Conservation (phyloP, 2,113 vertebrate genomes). For the Zeus faber region DNA sequence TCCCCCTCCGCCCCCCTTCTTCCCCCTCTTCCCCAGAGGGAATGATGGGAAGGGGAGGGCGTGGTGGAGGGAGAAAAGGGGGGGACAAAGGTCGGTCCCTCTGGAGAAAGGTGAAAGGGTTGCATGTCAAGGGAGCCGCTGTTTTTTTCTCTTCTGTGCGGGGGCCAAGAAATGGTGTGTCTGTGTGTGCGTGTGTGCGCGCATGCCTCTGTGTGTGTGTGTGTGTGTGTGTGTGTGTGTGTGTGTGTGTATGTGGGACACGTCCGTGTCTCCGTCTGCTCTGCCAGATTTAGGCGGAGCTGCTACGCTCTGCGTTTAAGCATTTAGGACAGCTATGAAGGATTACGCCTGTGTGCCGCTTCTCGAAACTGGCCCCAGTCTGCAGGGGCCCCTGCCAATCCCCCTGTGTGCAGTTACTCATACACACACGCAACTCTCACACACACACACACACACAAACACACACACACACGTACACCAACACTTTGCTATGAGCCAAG, state of each 20-base stretch:
- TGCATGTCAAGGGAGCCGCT: constrained; percentile 66
- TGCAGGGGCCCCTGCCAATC: constrained; percentile 59
- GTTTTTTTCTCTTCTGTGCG: constrained; percentile 51
- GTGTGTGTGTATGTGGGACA: not conserved
- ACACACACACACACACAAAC: constrained; percentile 12
- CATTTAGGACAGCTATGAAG: constrained; percentile 66
- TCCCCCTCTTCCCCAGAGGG: constrained; percentile 10
- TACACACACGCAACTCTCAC: constrained; percentile 7
- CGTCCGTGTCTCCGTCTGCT: constrained; percentile 38
- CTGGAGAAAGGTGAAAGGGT: constrained; percentile 63
- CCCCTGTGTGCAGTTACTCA: constrained; percentile 35
- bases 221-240: constrained; percentile 1
- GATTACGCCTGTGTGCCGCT: constrained; percentile 63
- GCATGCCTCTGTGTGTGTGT: constrained; percentile 4
- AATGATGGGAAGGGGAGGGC: constrained; percentile 29
- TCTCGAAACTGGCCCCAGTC: constrained; percentile 58
- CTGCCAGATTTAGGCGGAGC: constrained; percentile 62
- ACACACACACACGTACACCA: constrained; percentile 22
- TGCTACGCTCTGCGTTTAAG: constrained; percentile 63
- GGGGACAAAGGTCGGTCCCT: constrained; percentile 42
- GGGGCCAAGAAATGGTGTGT: constrained; percentile 45
- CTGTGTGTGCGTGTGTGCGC: constrained; percentile 14
- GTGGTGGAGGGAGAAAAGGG: constrained; percentile 13
- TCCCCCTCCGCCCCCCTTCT: constrained; percentile 36
- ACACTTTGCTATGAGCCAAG: constrained; percentile 56